Evolutionary conservation across 2,888 invertebrate species (phyloP), one percentile per base, ranked within the genome.

Genomic region (Cerastis rubricosa): DNA sequence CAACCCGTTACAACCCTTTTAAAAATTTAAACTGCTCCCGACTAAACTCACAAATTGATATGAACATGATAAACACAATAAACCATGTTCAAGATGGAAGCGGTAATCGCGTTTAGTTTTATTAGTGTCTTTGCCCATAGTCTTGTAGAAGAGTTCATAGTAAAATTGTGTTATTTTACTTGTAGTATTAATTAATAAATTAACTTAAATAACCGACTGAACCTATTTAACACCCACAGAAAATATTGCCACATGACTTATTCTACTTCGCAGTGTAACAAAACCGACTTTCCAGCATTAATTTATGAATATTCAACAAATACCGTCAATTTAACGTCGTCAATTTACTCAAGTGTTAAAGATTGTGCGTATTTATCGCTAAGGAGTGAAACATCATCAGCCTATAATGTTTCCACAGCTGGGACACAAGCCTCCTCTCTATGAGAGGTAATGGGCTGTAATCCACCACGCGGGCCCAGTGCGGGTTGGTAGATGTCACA

Each of bases 231-330:
- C 49, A 45, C 47, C 78, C 49, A 49, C 63, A n/a, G 14, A 68
- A 7, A 64, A 43, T 68, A 45, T 67, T 57, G 7, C 43, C 68
- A 65, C 49, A 65, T 51, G 25, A 78, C 45, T 66, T 40, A 64
- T 7, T 57, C 22, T 14, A 59, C 35, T 45, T 49, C 7, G 12
- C 9, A 47, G 9, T 29, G 17, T 35, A 69, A 65, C 49, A 65
- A 61, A 79, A 64, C 51, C 17, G 59, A 81, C 84, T 51, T 35
- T 40, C 45, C 8, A 51, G 65, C 80, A 59, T 61, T 68, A 47
- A 40, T 9, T n/a, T 25, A 66, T 81, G 72, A 79, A 81, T 81
- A 81, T 79, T 81, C 49, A 81, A 54, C 51, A 47, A 12, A 57
- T 45, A n/a, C 40, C 29, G 47, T 47, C 51, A 61, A 59, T 61